A percentile compares a stretch with the other conserved stretches of the same genome.
These are phyloP conservation scores for Asarcornis scutulata DNA, from an alignment of 2,113 vertebrate genomes.

Conservation along the genomic window DNA sequence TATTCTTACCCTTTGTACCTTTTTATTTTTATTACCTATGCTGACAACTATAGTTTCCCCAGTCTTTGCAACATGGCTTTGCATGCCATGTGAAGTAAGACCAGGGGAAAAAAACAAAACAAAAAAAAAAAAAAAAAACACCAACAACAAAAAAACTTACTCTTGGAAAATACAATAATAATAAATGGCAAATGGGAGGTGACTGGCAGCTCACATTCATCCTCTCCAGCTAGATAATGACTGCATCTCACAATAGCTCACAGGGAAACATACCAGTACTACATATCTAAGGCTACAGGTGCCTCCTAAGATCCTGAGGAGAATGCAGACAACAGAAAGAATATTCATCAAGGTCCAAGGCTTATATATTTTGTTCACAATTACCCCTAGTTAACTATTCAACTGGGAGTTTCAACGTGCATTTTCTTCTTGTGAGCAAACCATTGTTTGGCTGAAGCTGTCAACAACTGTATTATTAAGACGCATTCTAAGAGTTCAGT, in stretches of 20 bases:
- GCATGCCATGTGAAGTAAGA: background rate
- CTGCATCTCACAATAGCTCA: background rate
- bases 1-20: background rate
- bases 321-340: background rate
- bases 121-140: background rate
- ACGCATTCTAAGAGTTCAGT: background rate
- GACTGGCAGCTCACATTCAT: background rate
- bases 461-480: background rate
- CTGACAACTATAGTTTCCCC: background rate
- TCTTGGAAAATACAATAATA: background rate
- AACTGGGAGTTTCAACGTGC: background rate
- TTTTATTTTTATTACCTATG: background rate
- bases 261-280: background rate
- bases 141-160: background rate
- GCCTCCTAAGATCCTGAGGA: background rate
- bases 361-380: background rate
- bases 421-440: background rate
- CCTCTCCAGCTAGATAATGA: background rate
- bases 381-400: background rate
- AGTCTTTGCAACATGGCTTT: background rate
- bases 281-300: background rate
- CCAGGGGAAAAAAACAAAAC: background rate
- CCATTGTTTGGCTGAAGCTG: background rate
- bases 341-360: background rate
- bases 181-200: background rate